Base-by-base conservation (phyloP, 2,797 vertebrate species). In the Hapalemur alaotrensis region DNA sequence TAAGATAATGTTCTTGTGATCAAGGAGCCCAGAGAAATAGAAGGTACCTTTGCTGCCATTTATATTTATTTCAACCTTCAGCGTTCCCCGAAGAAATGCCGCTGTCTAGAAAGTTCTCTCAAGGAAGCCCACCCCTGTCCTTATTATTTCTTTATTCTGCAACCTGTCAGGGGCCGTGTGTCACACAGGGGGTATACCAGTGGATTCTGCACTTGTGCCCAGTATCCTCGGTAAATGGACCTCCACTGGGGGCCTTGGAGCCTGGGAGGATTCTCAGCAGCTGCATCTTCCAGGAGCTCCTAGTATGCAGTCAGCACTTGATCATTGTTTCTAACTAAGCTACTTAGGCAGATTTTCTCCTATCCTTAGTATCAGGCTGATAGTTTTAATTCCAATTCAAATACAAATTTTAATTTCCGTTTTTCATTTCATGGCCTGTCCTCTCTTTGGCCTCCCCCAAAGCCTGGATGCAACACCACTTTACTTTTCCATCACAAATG, bases 401-500 rank as follows among this genome's bases (percentile, higher is more conserved):
- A 81, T 73, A 70, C 46, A 94, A 85, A 28, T 57, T 61, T 80
- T 72, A 30, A 91, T 63, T 94, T 46, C 30, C 72, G n/a, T 38
- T 89, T 96, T 94, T 75, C 48, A 67, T 81, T 76, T 23, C 18
- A 69, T 3, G 14, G 38, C 17, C 57, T 63, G 9, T 93, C 73
- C 69, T 78, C 38, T 91, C 86, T 75, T 78, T n/a, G 54, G 82
- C 43, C n/a, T 75, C 35, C 69, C 69, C 30, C 61, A 79, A 93
- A 87, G 23, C 38, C 32, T 91, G 89, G 38, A 46, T 38, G 13
- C 10, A 85, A 82, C 93, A 75, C 57, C 2, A 78, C 48, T 73
- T n/a, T 46, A 88, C 43, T 83, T 91, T 89, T 89, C 59, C 54
- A 96, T 87, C 43, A 93, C 30, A 65, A 91, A 93, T 79, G 30